phyloP scores from a whole-genome alignment of 2,113 vertebrate genomes.

The Amia ocellicauda region DNA sequence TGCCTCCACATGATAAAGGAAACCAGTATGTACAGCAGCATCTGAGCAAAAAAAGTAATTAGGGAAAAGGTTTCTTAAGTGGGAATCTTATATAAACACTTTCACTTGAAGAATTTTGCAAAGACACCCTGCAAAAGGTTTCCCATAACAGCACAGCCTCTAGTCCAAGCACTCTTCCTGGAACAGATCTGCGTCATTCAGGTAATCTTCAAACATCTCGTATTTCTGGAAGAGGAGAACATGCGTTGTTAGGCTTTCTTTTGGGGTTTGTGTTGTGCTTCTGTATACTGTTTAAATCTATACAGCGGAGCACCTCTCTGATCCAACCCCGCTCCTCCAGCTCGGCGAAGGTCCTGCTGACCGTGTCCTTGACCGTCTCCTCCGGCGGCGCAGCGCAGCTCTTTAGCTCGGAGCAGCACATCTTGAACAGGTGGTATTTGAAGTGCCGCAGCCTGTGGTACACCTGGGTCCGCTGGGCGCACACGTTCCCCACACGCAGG shows the following conservation, averaged over 20 bases:
- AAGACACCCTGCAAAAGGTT: too few relatives aligned
- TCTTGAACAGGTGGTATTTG: slow-evolving; percentile 73
- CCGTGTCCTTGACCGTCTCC: slow-evolving; percentile 70
- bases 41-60: too few relatives aligned
- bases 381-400: slow-evolving; percentile 36
- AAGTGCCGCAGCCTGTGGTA: slow-evolving; percentile 79
- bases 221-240: slow-evolving; percentile 60
- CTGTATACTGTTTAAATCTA: not conserved
- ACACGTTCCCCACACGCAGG: slow-evolving; percentile 65
- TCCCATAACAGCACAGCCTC: slow-evolving; percentile 7
- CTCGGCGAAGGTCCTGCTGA: slow-evolving; percentile 58
- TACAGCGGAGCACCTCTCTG: slow-evolving; percentile 53
- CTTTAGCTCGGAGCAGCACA: slow-evolving; percentile 51
- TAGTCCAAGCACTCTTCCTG: slow-evolving; percentile 75
- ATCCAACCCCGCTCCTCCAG: slow-evolving; percentile 66
- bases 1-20: too few relatives aligned
- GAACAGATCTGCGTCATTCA: slow-evolving; percentile 71
- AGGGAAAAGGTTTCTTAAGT: too few relatives aligned
- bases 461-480: slow-evolving; percentile 68
- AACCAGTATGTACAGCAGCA: too few relatives aligned
- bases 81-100: too few relatives aligned
- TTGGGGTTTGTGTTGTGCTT: too few relatives aligned
- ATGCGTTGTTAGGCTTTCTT: not conserved
- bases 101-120: too few relatives aligned
- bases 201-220: slow-evolving; percentile 55